Conservation (phyloP, 2,888 invertebrate species). For the Mechanitis mazaeus region DNA sequence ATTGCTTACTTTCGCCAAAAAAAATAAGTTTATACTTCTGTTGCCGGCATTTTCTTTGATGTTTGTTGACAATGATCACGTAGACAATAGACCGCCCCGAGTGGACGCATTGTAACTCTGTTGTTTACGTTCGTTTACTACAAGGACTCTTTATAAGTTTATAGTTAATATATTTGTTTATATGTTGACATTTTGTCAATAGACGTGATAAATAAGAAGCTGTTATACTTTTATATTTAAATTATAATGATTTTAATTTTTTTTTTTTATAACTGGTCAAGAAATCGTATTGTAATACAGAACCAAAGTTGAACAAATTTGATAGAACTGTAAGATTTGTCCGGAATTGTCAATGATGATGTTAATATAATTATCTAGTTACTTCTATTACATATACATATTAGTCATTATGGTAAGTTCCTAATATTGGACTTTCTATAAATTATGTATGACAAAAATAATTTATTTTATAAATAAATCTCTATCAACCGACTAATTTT, state of each 20-base stretch:
- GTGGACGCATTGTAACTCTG: not conserved
- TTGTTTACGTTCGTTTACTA: not conserved
- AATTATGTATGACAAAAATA: too few relatives aligned
- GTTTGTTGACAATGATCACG: not conserved
- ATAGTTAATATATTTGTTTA: not conserved
- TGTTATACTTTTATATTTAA: not conserved
- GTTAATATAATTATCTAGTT: too few relatives aligned
- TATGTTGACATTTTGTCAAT: not conserved
- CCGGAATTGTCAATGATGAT: too few relatives aligned
- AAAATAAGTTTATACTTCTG: slow-evolving; percentile 11
- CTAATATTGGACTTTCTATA: too few relatives aligned
- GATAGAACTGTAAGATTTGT: too few relatives aligned
- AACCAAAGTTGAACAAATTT: too few relatives aligned
- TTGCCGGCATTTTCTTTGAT: not conserved
- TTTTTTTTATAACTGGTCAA: not conserved
- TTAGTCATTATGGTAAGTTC: too few relatives aligned
- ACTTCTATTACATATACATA: too few relatives aligned
- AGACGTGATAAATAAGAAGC: not conserved
- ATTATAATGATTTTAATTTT: not conserved
- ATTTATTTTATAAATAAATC: too few relatives aligned
- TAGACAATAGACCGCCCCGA: too few relatives aligned
- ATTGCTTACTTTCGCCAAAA: too few relatives aligned
- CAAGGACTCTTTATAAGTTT: not conserved
- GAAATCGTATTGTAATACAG: not conserved
- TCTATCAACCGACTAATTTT: too few relatives aligned